These are phyloP conservation scores for Pogonophryne albipinna DNA, from an alignment of 2,797 vertebrate species.

Conservation along the genomic window DNA sequence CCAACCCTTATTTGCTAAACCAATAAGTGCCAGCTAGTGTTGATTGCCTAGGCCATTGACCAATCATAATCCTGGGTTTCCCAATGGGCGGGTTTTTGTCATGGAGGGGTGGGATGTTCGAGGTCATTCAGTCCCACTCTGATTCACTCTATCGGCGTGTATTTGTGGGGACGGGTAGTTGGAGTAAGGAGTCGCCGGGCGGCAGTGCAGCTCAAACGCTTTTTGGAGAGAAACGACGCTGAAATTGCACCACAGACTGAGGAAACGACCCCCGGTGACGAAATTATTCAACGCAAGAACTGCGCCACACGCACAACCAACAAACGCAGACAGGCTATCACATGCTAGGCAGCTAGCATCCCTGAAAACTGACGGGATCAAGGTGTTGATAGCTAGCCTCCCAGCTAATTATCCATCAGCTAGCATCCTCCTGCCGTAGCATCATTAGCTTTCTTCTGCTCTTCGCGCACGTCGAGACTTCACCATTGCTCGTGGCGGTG, in stretches of 20 bases:
- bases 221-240: slow-evolving; percentile 63
- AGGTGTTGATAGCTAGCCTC: slow-evolving; percentile 81
- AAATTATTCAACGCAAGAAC: slow-evolving; percentile 61
- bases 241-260: slow-evolving; percentile 55
- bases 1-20: slow-evolving; percentile 70
- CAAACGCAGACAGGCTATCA: slow-evolving; percentile 69
- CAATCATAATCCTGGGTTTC: slow-evolving; percentile 43
- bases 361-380: slow-evolving; percentile 72
- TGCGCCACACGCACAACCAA: slow-evolving; percentile 71
- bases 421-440: slow-evolving; percentile 74
- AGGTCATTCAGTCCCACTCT: slow-evolving; percentile 86
- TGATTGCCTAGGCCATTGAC: slow-evolving; percentile 54
- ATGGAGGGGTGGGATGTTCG: slow-evolving; percentile 82
- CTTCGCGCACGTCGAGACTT: slow-evolving; percentile 53
- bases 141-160: slow-evolving; percentile 87
- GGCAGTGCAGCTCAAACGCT: slow-evolving; percentile 67
- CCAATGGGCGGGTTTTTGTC: slow-evolving; percentile 54
- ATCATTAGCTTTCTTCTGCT: slow-evolving; percentile 63
- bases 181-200: slow-evolving; percentile 83
- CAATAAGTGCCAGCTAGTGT: slow-evolving; percentile 55
- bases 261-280: slow-evolving; percentile 66
- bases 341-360: slow-evolving; percentile 75
- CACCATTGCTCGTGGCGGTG: slow-evolving; percentile 52
- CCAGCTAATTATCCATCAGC: slow-evolving; percentile 80
- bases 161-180: slow-evolving; percentile 81